These are phyloP conservation scores for Pygathrix nemaeus DNA, from an alignment of 2,113 vertebrate species.

Conservation along the genomic window DNA sequence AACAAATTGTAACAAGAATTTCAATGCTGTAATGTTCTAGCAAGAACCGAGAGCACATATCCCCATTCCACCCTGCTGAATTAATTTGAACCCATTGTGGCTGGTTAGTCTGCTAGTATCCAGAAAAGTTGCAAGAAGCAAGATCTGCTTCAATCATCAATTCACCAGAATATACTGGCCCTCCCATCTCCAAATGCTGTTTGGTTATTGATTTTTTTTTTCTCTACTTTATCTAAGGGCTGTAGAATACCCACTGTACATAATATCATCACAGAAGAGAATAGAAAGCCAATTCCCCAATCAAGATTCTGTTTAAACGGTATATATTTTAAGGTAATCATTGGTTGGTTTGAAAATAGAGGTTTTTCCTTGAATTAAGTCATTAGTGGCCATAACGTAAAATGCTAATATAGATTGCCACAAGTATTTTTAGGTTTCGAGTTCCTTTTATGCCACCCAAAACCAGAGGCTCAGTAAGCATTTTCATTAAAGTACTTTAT, in stretches of 20 bases:
- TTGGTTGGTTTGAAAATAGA: background rate
- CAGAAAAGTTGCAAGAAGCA: background rate
- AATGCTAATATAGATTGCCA: slow-evolving; percentile 13
- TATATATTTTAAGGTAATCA: background rate
- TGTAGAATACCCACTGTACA: background rate
- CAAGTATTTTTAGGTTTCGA: slow-evolving; percentile 14
- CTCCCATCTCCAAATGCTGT: background rate
- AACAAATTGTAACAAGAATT: slow-evolving; percentile 47
- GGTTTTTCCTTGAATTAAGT: background rate
- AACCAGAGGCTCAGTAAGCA: background rate
- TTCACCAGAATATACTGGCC: background rate
- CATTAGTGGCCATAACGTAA: background rate
- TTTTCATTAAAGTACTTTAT: slow-evolving; percentile 46
- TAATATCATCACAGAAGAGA: background rate
- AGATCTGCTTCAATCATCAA: background rate
- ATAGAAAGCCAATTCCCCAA: background rate
- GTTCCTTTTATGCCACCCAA: background rate
- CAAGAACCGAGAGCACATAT: background rate
- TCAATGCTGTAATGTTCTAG: background rate
- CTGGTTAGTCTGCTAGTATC: background rate
- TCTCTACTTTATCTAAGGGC: background rate
- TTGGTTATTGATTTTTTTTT: background rate
- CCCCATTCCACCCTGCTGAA: background rate
- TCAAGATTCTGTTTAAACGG: slow-evolving; percentile 17
- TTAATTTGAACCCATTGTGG: background rate